Evolutionary conservation across 1,140 invertebrate genomes (phyloP).

Genomic region (Cotesia typhae): DNA sequence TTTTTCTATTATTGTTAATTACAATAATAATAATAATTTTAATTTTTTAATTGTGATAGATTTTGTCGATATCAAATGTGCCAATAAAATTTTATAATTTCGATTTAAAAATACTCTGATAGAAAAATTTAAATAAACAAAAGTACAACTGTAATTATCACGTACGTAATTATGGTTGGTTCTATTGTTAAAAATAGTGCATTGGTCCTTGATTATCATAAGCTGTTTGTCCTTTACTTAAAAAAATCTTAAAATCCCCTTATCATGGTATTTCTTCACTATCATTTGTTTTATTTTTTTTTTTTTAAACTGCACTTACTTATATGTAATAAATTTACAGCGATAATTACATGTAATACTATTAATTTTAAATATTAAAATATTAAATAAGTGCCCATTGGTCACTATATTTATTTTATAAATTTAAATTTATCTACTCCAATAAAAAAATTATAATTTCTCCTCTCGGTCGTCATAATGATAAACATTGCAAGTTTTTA

Average conservation of each 20-base stretch:
- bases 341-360: slow-evolving; percentile 67
- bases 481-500: too few species aligned
- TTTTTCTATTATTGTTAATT: too few species aligned
- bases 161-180: background rate
- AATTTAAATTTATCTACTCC: slow-evolving; percentile 5
- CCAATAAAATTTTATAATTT: background rate
- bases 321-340: slow-evolving; percentile 60
- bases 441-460: too few species aligned
- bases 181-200: slow-evolving; percentile 34
- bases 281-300: slow-evolving; percentile 35
- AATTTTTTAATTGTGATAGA: too few species aligned
- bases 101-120: too few species aligned
- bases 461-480: too few species aligned
- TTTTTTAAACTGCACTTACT: slow-evolving; percentile 42
- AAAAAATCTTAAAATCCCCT: too few species aligned
- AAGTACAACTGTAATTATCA: background rate
- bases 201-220: slow-evolving; percentile 45
- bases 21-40: too few species aligned
- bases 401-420: background rate
- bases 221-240: slow-evolving; percentile 31
- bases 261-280: slow-evolving; percentile 19
- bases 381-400: slow-evolving; percentile 51
- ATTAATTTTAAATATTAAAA: slow-evolving; percentile 63
- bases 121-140: too few species aligned
- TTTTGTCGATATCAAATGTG: too few species aligned